A percentile compares a stretch with the other conserved stretches of the same genome.
These are phyloP conservation scores for Nycticebus coucang DNA, from an alignment of 2,113 vertebrate genomes.

Conservation along the genomic window DNA sequence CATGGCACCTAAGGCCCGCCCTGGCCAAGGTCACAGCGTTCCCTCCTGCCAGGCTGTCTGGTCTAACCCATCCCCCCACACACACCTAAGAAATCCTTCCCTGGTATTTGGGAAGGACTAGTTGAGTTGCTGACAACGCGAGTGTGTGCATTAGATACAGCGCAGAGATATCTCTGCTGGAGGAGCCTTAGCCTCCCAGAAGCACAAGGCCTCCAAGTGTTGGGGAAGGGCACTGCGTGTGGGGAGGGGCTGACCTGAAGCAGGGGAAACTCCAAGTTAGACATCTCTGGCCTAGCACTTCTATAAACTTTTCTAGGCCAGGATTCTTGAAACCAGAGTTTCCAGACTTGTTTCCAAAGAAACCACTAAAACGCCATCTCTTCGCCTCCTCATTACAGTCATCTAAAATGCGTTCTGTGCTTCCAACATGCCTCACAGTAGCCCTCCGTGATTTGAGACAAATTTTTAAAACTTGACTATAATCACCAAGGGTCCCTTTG, in stretches of 20 bases:
- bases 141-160: neutral
- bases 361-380: neutral
- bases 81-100: neutral
- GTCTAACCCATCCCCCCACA: neutral
- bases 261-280: neutral
- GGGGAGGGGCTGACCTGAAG: neutral
- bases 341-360: neutral
- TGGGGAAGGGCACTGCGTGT: neutral
- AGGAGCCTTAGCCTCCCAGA: neutral
- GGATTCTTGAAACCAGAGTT: neutral
- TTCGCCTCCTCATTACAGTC: neutral
- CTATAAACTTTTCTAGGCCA: neutral
- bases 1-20: neutral
- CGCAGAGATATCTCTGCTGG: neutral
- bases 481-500: neutral
- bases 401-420: neutral
- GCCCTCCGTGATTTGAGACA: neutral
- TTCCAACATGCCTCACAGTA: neutral
- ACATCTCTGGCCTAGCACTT: neutral
- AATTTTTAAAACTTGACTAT: neutral
- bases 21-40: neutral
- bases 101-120: neutral
- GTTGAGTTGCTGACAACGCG: neutral
- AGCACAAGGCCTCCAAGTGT: conserved; percentile 24
- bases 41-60: neutral